Conservation (phyloP, 2,113 vertebrate species). For the Tachysurus vachellii region DNA sequence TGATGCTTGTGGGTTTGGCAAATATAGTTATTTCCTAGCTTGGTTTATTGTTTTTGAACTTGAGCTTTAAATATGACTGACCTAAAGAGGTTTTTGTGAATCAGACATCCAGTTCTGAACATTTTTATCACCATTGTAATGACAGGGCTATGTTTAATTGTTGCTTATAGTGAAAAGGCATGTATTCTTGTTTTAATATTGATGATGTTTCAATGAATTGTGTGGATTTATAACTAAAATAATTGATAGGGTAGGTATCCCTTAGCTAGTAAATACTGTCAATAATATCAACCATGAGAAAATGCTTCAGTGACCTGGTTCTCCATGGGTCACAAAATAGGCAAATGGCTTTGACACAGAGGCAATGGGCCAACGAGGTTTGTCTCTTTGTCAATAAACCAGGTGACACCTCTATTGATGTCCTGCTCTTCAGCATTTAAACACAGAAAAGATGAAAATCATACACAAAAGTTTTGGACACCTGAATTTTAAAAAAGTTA, state of each 20-base stretch:
- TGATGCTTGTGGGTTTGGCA: slow-evolving; percentile 50
- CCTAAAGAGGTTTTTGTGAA: slow-evolving; percentile 7
- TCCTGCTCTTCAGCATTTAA: slow-evolving; percentile 22
- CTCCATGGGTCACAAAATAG: slow-evolving; percentile 71
- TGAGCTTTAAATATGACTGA: slow-evolving; percentile 1
- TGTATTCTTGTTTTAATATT: neutral
- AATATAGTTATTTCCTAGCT: slow-evolving; percentile 17
- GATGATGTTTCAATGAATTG: neutral
- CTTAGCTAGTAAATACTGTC: slow-evolving; percentile 15
- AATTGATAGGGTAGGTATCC: neutral
- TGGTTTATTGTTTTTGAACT: slow-evolving; percentile 10
- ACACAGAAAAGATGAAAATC: neutral
- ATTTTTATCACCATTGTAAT: neutral
- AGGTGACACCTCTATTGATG: slow-evolving; percentile 58
- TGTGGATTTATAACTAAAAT: neutral
- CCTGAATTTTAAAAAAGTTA: neutral
- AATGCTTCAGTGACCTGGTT: slow-evolving; percentile 68
- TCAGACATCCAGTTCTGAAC: neutral
- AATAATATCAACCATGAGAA: slow-evolving; percentile 58
- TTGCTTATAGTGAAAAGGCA: neutral
- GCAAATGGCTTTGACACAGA: slow-evolving; percentile 65
- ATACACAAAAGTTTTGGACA: neutral
- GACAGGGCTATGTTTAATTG: neutral
- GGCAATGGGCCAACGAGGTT: slow-evolving; percentile 55
- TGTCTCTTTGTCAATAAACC: slow-evolving; percentile 58